These are phyloP conservation scores for Osedax frankpressi DNA, from an alignment of 2,888 invertebrate species.

Conservation along the genomic window DNA sequence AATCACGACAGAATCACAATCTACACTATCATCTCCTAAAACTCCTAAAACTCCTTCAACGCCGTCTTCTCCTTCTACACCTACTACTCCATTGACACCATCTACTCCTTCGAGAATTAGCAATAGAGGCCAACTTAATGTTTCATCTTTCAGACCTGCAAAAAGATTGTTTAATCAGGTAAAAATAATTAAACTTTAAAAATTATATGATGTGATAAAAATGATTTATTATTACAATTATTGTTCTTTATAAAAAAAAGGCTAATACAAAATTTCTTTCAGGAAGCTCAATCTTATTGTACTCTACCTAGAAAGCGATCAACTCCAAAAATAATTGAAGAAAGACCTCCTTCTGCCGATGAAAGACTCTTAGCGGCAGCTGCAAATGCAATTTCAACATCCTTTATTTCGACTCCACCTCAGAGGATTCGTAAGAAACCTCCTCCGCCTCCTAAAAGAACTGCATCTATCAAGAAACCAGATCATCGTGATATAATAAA, in stretches of 20 bases:
- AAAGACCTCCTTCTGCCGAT: background rate
- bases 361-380: background rate
- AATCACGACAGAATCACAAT: background rate
- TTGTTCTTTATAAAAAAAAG: constrained; percentile 6
- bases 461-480: constrained; percentile 41
- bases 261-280: no score
- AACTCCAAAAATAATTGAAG: background rate
- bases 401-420: background rate
- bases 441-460: constrained; percentile 50
- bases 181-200: no score
- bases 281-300: background rate
- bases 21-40: background rate
- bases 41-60: background rate
- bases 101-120: background rate
- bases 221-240: no score
- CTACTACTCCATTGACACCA: background rate
- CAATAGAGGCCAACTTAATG: no score
- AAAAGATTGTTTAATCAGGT: no score
- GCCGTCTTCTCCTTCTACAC: background rate
- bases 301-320: background rate
- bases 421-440: constrained; percentile 26
- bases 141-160: no score
- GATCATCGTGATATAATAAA: background rate
- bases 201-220: no score
- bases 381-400: background rate